Evolutionary conservation across 1,140 invertebrate species (phyloP), one percentile per base, ranked within the genome.

Genomic region (Tenebrio molitor): DNA sequence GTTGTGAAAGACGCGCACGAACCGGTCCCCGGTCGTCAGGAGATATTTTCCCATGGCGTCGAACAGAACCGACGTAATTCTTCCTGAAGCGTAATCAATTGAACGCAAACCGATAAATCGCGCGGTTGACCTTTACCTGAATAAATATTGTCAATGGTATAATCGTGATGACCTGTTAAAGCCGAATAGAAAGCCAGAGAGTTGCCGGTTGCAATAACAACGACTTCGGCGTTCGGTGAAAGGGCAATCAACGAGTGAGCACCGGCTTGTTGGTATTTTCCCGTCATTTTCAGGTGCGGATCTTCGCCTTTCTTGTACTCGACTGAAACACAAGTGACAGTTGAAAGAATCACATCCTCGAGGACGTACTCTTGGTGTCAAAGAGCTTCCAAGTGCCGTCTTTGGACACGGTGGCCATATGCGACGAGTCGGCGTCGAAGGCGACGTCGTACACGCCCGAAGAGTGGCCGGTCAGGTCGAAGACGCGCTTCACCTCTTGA

Each of bases 301-400:
- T 93, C 92, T 84, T 95, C 92, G 1, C 92, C 91, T 81, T 91
- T 89, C 17, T 87, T 84, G 80, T 91, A 95, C 78, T 93, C 89
- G 80, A 95, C 93, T 95, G 84, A 14, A 86, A 76, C 77, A 76
- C 63, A 81, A 80, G 69, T 66, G 6, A 63, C n/a, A 66, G 4
- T 4, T 39, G 36, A n/a, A n/a, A n/a, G n/a, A n/a, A n/a, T n/a
- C n/a, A n/a, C n/a, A n/a, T 39, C 12, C n/a, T 39, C 36, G 36
- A 12, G n/a, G 3, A 8, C 66, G 86, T 85, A 94, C 93, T 88
- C 82, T 94, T 93, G 21, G 91, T 95, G 81, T 96, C 88, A 84
- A 91, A 97, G 58, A 95, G 84, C 81, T 90, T 92, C 91, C 93
- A 97, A 41, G 91, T 93, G 73, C 92, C 91, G 85, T 96, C 94